These are phyloP conservation scores for Ditylenchus dipsaci DNA, from an alignment of 1,140 invertebrate genomes.

Conservation along the genomic window DNA sequence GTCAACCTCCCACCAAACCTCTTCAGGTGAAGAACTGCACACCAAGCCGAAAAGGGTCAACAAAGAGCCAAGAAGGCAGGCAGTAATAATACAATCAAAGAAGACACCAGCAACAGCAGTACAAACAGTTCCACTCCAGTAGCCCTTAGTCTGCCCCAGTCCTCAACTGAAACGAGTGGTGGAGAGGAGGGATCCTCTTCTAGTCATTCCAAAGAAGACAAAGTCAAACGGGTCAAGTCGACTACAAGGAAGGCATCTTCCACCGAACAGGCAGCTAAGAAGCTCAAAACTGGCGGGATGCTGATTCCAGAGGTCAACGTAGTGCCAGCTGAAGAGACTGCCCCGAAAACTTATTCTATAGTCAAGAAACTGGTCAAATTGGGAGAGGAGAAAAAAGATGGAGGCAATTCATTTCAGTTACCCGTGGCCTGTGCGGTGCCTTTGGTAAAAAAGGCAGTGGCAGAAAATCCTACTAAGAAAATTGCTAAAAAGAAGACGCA, in stretches of 20 bases:
- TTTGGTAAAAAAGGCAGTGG: background rate
- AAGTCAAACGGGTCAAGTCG: conserved; percentile 10
- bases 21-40: conserved; percentile 32
- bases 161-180: conserved; percentile 6
- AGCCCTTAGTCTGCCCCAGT: conserved; percentile 18
- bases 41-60: conserved; percentile 26
- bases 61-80: conserved; percentile 1
- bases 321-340: background rate
- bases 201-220: background rate
- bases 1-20: background rate
- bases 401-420: conserved; percentile 2
- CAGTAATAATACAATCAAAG: background rate
- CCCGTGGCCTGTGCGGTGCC: conserved; percentile 13
- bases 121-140: conserved; percentile 4
- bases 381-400: background rate
- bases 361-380: background rate
- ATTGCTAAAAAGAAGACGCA: conserved; percentile 7
- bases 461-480: background rate
- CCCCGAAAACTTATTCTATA: background rate
- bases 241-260: conserved; percentile 28
- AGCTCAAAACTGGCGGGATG: conserved; percentile 10
- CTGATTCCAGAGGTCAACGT: background rate
- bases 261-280: conserved; percentile 36
- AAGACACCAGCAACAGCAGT: background rate
- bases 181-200: background rate